phyloP scores from a whole-genome alignment of 2,797 vertebrate species.

The Ataeniobius toweri region DNA sequence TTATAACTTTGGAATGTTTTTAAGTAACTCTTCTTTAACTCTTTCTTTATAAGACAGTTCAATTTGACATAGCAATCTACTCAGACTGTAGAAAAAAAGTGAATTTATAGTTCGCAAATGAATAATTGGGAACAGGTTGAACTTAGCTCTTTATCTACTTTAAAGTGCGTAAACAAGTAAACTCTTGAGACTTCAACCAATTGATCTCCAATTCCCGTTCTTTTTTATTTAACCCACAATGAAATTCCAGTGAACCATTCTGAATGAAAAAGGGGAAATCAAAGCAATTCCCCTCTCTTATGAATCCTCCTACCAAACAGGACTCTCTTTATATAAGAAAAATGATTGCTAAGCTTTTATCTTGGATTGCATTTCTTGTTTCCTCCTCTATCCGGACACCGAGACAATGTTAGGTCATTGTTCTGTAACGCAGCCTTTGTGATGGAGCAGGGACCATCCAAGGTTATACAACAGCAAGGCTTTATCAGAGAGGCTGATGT shows the following conservation, averaged over 20 bases:
- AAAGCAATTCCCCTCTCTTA: conserved; percentile 65
- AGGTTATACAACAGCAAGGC: conserved; percentile 61
- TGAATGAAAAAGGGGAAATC: conserved; percentile 54
- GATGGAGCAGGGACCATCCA: conserved; percentile 41
- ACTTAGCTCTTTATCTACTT: conserved; percentile 7
- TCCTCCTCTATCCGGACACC: conserved; percentile 16
- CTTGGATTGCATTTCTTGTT: conserved; percentile 69
- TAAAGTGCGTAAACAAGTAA: conserved; percentile 14
- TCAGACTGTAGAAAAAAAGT: neutral
- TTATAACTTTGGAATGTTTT: too few relatives aligned
- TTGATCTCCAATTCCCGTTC: conserved; percentile 27
- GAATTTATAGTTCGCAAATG: neutral
- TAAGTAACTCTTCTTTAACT: too few relatives aligned
- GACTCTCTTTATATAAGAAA: conserved; percentile 21
- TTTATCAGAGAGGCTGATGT: conserved; percentile 65
- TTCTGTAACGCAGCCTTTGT: conserved; percentile 30
- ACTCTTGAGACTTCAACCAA: conserved; percentile 38
- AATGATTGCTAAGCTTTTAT: conserved; percentile 49
- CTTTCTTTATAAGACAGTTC: too few relatives aligned
- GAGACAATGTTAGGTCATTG: conserved; percentile 33
- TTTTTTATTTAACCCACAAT: conserved; percentile 63
- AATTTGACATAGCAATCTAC: too few relatives aligned
- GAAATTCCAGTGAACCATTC: conserved; percentile 64
- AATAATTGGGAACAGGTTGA: neutral
- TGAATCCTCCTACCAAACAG: conserved; percentile 51